Evolutionary conservation across 2,888 invertebrate genomes (phyloP).

Genomic region (Linyphia triangularis): DNA sequence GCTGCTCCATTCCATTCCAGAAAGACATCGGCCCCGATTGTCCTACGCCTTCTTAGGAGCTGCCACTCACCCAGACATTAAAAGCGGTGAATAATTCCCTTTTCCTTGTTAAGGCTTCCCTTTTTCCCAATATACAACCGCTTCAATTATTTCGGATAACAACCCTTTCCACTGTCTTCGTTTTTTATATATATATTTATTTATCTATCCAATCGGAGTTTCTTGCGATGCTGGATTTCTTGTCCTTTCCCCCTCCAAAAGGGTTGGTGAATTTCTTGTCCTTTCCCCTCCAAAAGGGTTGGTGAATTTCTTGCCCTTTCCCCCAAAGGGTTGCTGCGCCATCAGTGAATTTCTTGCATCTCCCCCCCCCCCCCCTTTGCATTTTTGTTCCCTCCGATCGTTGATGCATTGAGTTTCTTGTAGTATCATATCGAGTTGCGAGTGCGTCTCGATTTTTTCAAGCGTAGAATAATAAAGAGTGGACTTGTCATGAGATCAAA

Average conservation of each 20-base stretch:
- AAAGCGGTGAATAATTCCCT: conserved; percentile 69
- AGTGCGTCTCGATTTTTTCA: conserved; percentile 21
- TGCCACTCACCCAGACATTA: conserved; percentile 73
- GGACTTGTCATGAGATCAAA: conserved; percentile 3
- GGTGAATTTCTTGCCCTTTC: not conserved
- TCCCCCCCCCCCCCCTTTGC: not conserved
- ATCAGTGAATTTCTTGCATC: not conserved
- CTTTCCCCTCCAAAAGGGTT: not conserved
- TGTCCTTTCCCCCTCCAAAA: not conserved
- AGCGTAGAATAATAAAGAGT: not conserved
- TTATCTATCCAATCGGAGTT: too few species aligned
- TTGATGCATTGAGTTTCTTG: not conserved
- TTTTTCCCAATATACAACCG: conserved; percentile 38
- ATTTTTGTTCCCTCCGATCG: not conserved
- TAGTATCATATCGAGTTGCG: conserved; percentile 45
- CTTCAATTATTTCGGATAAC: conserved; percentile 71
- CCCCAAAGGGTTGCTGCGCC: not conserved
- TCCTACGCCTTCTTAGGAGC: conserved; percentile 66
- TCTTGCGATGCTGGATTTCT: too few species aligned
- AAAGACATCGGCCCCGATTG: conserved; percentile 70
- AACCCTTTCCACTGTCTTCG: conserved; percentile 27
- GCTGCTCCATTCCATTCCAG: conserved; percentile 58
- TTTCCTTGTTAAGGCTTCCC: conserved; percentile 27
- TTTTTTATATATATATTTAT: not conserved
- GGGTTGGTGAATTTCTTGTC: too few species aligned